A percentile compares a stretch with the other conserved stretches of the same genome.
Evolutionary conservation across 1,140 invertebrate genomes (phyloP).

Genomic region (Bilobella aurantiaca): DNA sequence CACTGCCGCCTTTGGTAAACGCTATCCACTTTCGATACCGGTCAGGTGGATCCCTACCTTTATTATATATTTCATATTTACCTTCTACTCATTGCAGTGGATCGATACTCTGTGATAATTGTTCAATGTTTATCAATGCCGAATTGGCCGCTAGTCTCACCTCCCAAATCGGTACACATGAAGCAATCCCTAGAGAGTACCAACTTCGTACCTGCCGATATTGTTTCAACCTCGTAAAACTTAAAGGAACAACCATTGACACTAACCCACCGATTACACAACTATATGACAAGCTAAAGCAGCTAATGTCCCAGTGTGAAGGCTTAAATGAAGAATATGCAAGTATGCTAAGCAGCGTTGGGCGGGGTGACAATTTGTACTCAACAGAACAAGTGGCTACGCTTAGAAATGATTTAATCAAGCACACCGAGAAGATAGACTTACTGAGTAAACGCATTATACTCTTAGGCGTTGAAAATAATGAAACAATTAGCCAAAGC

Average conservation of each 20-base stretch:
- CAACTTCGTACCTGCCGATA: not conserved
- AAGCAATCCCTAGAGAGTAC: not conserved
- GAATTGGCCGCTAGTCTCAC: not conserved
- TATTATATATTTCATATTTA: no score
- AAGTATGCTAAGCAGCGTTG: not conserved
- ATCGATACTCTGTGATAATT: conserved; percentile 8
- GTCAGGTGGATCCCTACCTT: no score
- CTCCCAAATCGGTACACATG: not conserved
- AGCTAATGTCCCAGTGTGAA: conserved; percentile 3
- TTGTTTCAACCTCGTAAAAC: conserved; percentile 2
- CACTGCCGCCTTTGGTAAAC: conserved; percentile 9
- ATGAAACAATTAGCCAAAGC: not conserved
- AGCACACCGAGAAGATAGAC: conserved; percentile 8
- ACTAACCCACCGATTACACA: not conserved
- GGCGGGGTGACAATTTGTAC: conserved; percentile 2
- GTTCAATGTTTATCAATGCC: not conserved
- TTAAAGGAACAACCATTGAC: not conserved
- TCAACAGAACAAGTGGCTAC: not conserved
- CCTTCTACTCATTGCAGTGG: not conserved
- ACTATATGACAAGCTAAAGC: conserved; percentile 10
- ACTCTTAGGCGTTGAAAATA: not conserved
- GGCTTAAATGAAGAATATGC: not conserved
- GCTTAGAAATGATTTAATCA: conserved; percentile 5
- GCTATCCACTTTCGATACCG: not conserved
- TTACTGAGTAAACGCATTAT: conserved; percentile 1